Conservation (phyloP, 2,888 invertebrate species). For the Macrophya alboannulata region DNA sequence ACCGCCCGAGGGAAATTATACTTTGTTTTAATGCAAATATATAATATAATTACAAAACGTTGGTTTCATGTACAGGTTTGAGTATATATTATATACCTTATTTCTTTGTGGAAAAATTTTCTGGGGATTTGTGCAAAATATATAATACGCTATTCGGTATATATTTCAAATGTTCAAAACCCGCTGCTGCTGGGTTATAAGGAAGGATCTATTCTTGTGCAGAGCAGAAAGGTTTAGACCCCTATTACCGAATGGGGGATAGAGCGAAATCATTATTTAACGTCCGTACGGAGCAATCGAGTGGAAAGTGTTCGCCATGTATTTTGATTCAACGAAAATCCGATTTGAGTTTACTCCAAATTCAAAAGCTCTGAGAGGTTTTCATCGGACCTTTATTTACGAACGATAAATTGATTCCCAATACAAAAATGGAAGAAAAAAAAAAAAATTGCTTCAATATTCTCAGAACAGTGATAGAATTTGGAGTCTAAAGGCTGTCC, state of each 20-base stretch:
- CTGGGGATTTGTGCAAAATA: neutral
- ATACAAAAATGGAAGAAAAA: neutral
- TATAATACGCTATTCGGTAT: neutral
- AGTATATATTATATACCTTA: neutral
- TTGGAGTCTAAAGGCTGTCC: neutral
- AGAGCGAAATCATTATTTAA: slow-evolving; percentile 32
- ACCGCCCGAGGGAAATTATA: neutral
- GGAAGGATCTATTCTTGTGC: neutral
- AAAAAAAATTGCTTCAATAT: neutral
- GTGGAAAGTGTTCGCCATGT: slow-evolving; percentile 3
- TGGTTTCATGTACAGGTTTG: neutral
- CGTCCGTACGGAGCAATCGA: slow-evolving; percentile 27
- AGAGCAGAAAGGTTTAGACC: slow-evolving; percentile 17
- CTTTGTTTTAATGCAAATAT: neutral
- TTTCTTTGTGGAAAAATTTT: neutral
- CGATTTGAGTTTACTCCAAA: slow-evolving; percentile 11
- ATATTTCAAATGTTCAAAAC: slow-evolving; percentile 2
- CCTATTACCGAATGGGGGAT: slow-evolving; percentile 31
- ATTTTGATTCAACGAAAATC: slow-evolving; percentile 36
- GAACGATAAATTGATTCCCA: slow-evolving; percentile 9
- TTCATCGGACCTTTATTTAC: neutral
- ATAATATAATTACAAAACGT: neutral
- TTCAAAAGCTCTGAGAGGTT: slow-evolving; percentile 9
- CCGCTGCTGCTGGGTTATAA: neutral
- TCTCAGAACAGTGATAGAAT: neutral